Conservation (phyloP, 2,113 vertebrate species). For the Eulacestoma nigropectus region DNA sequence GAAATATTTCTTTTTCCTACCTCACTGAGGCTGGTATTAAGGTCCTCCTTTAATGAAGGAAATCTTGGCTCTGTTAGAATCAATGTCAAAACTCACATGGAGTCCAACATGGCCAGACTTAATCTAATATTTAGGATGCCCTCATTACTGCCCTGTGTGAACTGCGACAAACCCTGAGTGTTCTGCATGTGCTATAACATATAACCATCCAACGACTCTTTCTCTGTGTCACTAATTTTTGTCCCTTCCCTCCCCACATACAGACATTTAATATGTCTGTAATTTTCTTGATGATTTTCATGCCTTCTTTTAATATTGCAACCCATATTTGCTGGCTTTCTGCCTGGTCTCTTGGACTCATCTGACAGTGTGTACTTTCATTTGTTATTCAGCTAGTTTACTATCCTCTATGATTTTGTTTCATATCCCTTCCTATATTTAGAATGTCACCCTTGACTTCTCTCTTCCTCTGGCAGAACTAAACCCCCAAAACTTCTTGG, state of each 20-base stretch:
- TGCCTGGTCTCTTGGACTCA: slow-evolving; percentile 1
- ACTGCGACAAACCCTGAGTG: background rate
- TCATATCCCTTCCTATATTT: slow-evolving; percentile 15
- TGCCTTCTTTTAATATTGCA: slow-evolving; percentile 37
- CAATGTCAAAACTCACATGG: background rate
- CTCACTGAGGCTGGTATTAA: background rate
- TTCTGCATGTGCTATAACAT: background rate
- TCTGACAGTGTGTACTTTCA: background rate
- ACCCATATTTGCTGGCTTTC: slow-evolving; percentile 29
- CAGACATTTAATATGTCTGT: background rate
- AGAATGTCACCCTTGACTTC: background rate
- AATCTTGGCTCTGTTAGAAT: background rate
- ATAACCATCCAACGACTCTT: background rate
- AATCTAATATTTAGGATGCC: background rate
- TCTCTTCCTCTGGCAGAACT: background rate
- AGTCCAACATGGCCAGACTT: background rate
- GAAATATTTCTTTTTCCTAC: background rate
- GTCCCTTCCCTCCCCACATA: background rate
- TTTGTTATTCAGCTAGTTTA: slow-evolving; percentile 40
- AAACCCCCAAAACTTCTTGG: background rate
- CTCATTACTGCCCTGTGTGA: background rate
- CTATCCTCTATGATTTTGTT: slow-evolving; percentile 24
- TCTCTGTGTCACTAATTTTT: background rate
- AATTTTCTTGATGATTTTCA: slow-evolving; percentile 32
- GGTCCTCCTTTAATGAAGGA: background rate